phyloP scores from a whole-genome alignment of 2,888 invertebrate genomes.

The Ametastegia equiseti region DNA sequence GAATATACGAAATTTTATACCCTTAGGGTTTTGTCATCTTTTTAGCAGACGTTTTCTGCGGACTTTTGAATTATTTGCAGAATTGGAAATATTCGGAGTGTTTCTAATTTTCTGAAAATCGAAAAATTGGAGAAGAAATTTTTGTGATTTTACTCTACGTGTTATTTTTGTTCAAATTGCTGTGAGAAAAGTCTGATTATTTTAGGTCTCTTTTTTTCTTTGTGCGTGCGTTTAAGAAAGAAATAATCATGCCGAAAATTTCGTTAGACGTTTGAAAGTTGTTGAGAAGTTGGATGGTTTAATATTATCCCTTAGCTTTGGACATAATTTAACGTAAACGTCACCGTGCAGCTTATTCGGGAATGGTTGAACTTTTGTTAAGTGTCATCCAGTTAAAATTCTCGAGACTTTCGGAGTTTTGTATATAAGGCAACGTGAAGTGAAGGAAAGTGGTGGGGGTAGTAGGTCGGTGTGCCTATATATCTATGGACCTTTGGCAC shows the following conservation, averaged over 20 bases:
- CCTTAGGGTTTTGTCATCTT: no score
- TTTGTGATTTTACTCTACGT: background rate
- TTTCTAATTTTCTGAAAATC: no score
- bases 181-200: no score
- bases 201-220: background rate
- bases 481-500: constrained; percentile 45
- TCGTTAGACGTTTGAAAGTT: constrained; percentile 20
- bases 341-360: background rate
- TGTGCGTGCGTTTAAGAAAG: background rate
- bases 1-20: no score
- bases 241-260: background rate
- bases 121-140: background rate
- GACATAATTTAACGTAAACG: constrained; percentile 33
- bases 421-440: background rate
- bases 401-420: constrained; percentile 10
- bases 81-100: no score
- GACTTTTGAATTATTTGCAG: no score
- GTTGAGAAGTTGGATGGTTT: constrained; percentile 10
- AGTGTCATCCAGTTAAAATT: constrained; percentile 38
- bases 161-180: no score
- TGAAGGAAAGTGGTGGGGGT: background rate
- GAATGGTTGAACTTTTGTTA: constrained; percentile 39
- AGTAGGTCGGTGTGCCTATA: no score
- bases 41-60: no score
- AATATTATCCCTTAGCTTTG: constrained; percentile 16